Percentiles rank a stretch among this genome's conserved stretches.
phyloP scores from a whole-genome alignment of 2,113 vertebrate genomes.

The Thymallus thymallus region DNA sequence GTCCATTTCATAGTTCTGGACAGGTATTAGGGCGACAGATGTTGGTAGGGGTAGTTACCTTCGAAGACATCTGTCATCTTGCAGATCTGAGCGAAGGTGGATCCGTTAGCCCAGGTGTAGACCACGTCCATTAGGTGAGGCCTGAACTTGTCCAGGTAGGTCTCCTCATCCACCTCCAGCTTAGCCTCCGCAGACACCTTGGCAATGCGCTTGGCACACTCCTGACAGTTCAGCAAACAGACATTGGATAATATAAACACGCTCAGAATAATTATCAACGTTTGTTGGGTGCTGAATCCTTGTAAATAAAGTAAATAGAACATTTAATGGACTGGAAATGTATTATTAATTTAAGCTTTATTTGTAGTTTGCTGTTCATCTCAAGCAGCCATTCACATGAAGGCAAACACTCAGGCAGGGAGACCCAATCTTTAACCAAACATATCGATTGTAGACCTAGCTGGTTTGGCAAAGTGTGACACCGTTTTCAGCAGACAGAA shows the following conservation, averaged over 20 bases:
- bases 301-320: no score
- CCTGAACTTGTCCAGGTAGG: conserved; percentile 87
- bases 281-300: no score
- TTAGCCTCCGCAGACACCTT: conserved; percentile 97
- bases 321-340: no score
- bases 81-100: conserved; percentile 94
- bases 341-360: no score
- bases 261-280: no score
- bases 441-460: neutral
- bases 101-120: conserved; percentile 92
- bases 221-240: conserved; percentile 67
- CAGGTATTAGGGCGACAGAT: neutral
- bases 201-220: conserved; percentile 95
- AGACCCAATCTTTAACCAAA: neutral
- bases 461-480: neutral
- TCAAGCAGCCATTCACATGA: neutral
- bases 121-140: conserved; percentile 98
- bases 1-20: no score
- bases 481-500: neutral
- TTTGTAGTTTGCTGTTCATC: no score
- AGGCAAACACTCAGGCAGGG: neutral
- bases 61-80: conserved; percentile 99
- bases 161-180: conserved; percentile 92
- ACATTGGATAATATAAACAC: no score
- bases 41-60: conserved; percentile 71